Percentiles rank a stretch among this genome's conserved stretches.
Conservation (phyloP, 2,888 invertebrate species). For the Willowsia nigromaculata region DNA sequence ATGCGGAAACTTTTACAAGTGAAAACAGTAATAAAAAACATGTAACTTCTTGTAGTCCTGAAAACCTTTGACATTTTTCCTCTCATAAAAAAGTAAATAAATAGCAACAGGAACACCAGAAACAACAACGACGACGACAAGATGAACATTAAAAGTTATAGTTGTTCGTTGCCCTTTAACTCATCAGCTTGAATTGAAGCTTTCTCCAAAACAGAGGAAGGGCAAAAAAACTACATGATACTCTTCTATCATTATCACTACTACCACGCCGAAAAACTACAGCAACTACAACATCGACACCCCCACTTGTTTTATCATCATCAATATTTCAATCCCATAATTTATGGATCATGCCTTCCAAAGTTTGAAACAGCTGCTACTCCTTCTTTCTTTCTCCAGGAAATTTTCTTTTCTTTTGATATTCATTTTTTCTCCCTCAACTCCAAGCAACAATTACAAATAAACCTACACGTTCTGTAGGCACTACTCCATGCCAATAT, state of each 20-base stretch:
- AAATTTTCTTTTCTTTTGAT: neutral
- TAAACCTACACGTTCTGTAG: neutral
- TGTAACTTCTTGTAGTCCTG: neutral
- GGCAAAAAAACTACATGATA: neutral
- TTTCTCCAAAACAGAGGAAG: neutral
- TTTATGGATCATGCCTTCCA: slow-evolving; percentile 15
- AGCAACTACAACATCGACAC: neutral
- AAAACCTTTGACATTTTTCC: slow-evolving; percentile 40
- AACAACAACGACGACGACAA: slow-evolving; percentile 6
- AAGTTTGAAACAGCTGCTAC: neutral
- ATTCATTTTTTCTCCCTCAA: neutral
- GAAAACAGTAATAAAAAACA: slow-evolving; percentile 6
- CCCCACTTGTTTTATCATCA: slow-evolving; percentile 39
- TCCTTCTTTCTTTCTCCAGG: neutral
- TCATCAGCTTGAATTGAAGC: slow-evolving; percentile 27
- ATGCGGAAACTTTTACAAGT: neutral
- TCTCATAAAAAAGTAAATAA: slow-evolving; percentile 35
- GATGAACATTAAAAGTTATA: slow-evolving; percentile 25
- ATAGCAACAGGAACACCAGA: neutral
- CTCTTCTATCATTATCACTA: slow-evolving; percentile 6
- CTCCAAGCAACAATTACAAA: neutral
- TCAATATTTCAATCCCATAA: slow-evolving; percentile 46
- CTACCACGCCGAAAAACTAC: no score
- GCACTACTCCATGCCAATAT: neutral
- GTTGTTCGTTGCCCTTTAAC: slow-evolving; percentile 21